Evolutionary conservation across 2,888 invertebrate species (phyloP).

Genomic region (Idaea biselata): DNA sequence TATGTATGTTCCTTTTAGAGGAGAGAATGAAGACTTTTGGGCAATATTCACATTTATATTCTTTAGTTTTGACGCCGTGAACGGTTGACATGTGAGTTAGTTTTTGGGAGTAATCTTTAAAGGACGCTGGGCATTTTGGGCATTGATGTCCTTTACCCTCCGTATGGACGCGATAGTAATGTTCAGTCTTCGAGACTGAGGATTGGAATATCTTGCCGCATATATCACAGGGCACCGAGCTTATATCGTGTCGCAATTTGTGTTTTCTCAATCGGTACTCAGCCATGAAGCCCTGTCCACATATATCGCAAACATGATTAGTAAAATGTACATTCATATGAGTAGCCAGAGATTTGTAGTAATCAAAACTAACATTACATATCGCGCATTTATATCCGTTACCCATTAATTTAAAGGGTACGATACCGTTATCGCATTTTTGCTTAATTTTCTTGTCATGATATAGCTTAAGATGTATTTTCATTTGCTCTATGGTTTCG

Average conservation of each 20-base stretch:
- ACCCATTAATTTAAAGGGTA: constrained; percentile 42
- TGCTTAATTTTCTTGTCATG: constrained; percentile 39
- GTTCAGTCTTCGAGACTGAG: constrained; percentile 35
- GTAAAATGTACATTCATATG: constrained; percentile 47
- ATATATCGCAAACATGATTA: constrained; percentile 46
- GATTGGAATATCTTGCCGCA: constrained; percentile 41
- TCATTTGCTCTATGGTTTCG: constrained; percentile 33
- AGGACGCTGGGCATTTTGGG: constrained; percentile 38
- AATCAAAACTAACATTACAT: constrained; percentile 41
- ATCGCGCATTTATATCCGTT: constrained; percentile 38
- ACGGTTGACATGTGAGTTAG: constrained; percentile 37
- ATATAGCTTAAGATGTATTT: constrained; percentile 37
- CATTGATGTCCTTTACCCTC: constrained; percentile 45
- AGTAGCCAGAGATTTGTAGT: constrained; percentile 41
- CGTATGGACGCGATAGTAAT: constrained; percentile 35
- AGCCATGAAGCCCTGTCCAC: constrained; percentile 46
- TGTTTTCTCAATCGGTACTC: constrained; percentile 31
- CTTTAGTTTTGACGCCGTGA: constrained; percentile 32
- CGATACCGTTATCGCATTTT: constrained; percentile 38
- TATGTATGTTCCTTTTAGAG: constrained; percentile 18
- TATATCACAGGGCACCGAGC: constrained; percentile 31
- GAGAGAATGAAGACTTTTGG: too few species aligned
- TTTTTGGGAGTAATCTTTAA: constrained; percentile 39
- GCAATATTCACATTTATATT: constrained; percentile 29
- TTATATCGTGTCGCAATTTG: constrained; percentile 31